phyloP scores from a whole-genome alignment of 2,888 invertebrate genomes.

The Cybosia mesomella region DNA sequence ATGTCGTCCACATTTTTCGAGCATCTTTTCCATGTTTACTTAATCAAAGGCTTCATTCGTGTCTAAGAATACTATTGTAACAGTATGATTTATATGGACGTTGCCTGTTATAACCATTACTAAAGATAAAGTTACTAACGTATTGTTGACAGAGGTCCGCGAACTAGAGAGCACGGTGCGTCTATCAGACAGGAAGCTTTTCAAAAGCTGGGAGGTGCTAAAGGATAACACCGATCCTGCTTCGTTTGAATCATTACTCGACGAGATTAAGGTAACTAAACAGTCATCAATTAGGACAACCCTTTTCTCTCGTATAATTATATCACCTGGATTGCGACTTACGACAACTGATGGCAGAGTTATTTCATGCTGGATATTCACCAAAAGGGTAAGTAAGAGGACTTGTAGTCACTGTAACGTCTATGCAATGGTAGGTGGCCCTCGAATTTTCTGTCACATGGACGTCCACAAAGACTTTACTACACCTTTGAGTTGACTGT shows the following conservation, averaged over 20 bases:
- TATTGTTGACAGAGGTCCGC: slow-evolving; percentile 67
- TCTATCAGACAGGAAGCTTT: slow-evolving; percentile 76
- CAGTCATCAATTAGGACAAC: too few relatives aligned
- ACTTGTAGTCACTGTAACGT: too few relatives aligned
- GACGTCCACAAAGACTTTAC: too few relatives aligned
- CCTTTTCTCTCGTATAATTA: too few relatives aligned
- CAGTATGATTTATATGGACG: neutral
- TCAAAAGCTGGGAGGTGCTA: slow-evolving; percentile 76
- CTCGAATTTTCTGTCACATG: too few relatives aligned
- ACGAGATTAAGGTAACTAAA: slow-evolving; percentile 69
- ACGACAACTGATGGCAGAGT: too few relatives aligned
- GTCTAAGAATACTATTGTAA: neutral
- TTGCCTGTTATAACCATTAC: neutral
- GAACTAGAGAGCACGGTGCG: slow-evolving; percentile 78
- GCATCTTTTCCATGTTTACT: neutral
- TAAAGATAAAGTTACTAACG: neutral
- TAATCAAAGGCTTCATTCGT: neutral
- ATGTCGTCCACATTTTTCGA: neutral
- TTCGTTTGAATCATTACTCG: slow-evolving; percentile 72
- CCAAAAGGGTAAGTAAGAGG: too few relatives aligned
- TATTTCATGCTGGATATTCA: too few relatives aligned
- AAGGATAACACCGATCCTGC: slow-evolving; percentile 71
- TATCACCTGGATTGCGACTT: too few relatives aligned
- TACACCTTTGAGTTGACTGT: too few relatives aligned
- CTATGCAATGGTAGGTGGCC: too few relatives aligned